Evolutionary conservation across 30 jellyfish, hydroid and myxozoan genomes (phyloP).

Genomic region (Rhopilema esculentum): DNA sequence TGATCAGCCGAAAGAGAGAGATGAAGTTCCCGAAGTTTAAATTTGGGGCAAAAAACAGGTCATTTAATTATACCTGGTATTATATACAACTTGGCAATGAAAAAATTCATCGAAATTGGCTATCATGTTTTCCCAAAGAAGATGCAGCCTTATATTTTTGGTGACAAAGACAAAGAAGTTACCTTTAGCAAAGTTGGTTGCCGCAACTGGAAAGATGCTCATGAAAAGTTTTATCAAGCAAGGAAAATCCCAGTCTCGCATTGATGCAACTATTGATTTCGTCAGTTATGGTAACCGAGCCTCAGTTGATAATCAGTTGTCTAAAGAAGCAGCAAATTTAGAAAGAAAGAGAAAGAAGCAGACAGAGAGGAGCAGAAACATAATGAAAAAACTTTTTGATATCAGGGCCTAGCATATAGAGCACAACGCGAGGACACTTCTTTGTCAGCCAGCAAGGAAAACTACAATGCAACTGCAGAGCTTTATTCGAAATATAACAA

Average conservation of each 20-base stretch:
- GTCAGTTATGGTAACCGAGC: constrained; percentile 12
- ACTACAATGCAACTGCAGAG: constrained; percentile 37
- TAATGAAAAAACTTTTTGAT: constrained; percentile 21
- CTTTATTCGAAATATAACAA: constrained; percentile 11
- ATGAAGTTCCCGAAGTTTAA: not conserved
- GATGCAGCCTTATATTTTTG: constrained; percentile 54
- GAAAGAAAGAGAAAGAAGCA: constrained; percentile 38
- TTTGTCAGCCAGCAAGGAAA: constrained; percentile 18
- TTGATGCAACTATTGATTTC: constrained; percentile 43
- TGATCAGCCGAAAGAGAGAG: not conserved
- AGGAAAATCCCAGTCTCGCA: constrained; percentile 46
- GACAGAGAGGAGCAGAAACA: constrained; percentile 29
- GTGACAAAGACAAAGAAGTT: constrained; percentile 37
- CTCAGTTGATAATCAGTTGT: constrained; percentile 20
- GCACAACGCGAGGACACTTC: constrained; percentile 38
- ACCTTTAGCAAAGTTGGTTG: constrained; percentile 49
- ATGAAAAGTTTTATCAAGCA: constrained; percentile 41
- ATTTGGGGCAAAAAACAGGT: too few relatives aligned
- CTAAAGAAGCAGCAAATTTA: constrained; percentile 13
- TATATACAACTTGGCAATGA: not conserved
- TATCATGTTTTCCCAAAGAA: constrained; percentile 47
- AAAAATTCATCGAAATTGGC: not conserved
- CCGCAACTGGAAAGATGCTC: constrained; percentile 59
- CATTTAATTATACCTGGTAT: too few relatives aligned
- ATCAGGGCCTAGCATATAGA: constrained; percentile 32